Base-by-base conservation (phyloP, 2,113 vertebrate species). In the Coptodon rendalli region DNA sequence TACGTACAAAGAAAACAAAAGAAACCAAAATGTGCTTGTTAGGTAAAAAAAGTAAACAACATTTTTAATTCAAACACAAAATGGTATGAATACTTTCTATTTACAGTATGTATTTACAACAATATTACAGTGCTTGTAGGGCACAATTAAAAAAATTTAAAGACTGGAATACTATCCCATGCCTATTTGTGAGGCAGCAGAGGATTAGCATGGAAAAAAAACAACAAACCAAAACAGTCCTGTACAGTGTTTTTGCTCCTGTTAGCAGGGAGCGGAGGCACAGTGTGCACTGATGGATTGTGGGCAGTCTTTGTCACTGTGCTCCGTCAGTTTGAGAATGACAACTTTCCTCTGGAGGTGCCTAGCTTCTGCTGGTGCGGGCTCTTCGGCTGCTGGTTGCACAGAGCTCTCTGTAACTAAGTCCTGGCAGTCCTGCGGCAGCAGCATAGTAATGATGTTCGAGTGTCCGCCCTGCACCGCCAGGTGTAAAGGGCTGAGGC, bases 401-500 rank as follows among this genome's bases (percentile, higher is more conserved):
- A 36, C 89, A 2, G 95, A 17, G 93, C 73, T 11, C 90, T 93
- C 86, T 12, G 79, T 22, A 4, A 57, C 86, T 3, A 81, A 85
- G 79, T 95, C 95, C 12, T 94, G 95, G 84, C 86, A 89, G 43
- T 81, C 89, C 61, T 90, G 89, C 1, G 90, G 96, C 78, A 98
- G 94, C 36, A 98, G 95, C 50, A 96, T 89, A 53, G 96, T 96
- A 14, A 97, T 96, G 0, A 97, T 93, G 68, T 96, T 96, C 0
- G 93, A 86, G 54, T 98, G 95, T 7, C 97, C 94, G 1, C 96
- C 96, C 61, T 87, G 95, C 8, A 97, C 95, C 0, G 97, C 98
- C 92, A 98, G 94, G 63, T 97, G 97, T 12, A 98, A 89, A 0
- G 97, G 97, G 1, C 94, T 97, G 57, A 97, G 95, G 5, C 97